phyloP scores from a whole-genome alignment of 2,113 vertebrate genomes.

The Osmerus eperlanus region DNA sequence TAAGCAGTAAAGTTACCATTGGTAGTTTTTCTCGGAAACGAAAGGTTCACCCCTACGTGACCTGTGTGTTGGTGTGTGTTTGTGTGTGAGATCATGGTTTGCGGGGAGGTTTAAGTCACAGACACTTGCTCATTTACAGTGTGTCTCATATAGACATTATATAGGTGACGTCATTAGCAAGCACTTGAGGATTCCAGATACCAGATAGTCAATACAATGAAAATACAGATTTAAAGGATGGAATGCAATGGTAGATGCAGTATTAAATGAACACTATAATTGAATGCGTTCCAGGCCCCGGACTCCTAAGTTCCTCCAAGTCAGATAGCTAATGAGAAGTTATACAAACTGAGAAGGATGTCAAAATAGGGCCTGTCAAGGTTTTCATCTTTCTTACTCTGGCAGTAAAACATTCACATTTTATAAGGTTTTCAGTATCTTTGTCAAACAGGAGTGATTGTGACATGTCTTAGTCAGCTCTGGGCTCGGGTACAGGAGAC shows the following conservation, averaged over 20 bases:
- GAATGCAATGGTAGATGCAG: no score
- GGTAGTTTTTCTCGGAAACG: conserved; percentile 22
- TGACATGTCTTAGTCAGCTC: not conserved
- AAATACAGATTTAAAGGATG: no score
- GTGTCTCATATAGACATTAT: not conserved
- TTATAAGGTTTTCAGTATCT: not conserved
- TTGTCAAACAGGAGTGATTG: not conserved
- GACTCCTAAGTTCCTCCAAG: not conserved
- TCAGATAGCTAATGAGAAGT: not conserved
- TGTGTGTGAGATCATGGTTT: not conserved
- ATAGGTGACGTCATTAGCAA: not conserved
- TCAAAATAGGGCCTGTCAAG: not conserved
- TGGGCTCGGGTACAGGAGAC: not conserved
- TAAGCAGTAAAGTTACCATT: conserved; percentile 36
- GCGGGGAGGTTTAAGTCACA: not conserved
- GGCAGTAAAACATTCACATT: not conserved
- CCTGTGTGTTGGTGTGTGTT: conserved; percentile 13
- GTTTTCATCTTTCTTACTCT: not conserved
- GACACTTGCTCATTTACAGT: not conserved
- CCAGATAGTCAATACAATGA: not conserved
- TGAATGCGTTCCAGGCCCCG: no score
- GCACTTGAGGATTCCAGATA: not conserved
- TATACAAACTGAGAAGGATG: not conserved
- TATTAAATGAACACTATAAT: no score
- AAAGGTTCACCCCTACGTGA: conserved; percentile 18